Evolutionary conservation across 2,888 invertebrate species (phyloP).

Genomic region (Muscina levida): DNA sequence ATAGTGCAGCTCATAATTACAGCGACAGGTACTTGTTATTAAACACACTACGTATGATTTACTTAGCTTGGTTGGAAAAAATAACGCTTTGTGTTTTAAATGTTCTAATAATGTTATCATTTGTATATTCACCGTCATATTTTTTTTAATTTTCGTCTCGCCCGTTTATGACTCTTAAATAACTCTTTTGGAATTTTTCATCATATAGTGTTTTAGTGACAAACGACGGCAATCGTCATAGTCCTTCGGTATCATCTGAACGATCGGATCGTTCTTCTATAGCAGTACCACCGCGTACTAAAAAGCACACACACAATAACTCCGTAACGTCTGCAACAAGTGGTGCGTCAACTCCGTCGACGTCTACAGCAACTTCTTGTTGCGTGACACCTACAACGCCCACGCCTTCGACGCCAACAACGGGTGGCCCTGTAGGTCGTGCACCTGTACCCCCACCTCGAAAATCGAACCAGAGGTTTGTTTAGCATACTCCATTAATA

Average conservation of each 20-base stretch:
- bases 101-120: background rate
- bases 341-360: conserved; percentile 44
- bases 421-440: conserved; percentile 70
- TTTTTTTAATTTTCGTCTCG: conserved; percentile 25
- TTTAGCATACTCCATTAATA: conserved; percentile 51
- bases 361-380: conserved; percentile 43
- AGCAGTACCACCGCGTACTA: conserved; percentile 75
- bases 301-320: conserved; percentile 69
- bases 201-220: conserved; percentile 50
- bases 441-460: conserved; percentile 77
- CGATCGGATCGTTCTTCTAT: conserved; percentile 70
- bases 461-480: conserved; percentile 78
- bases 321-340: conserved; percentile 44
- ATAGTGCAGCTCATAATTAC: conserved; percentile 24
- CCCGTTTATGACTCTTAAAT: conserved; percentile 33
- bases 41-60: too few species aligned
- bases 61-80: too few species aligned
- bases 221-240: conserved; percentile 69
- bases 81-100: conserved; percentile 7
- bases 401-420: conserved; percentile 68
- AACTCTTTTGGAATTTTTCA: conserved; percentile 16
- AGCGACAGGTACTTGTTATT: conserved; percentile 70
- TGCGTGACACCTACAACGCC: conserved; percentile 64
- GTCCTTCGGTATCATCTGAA: conserved; percentile 76
- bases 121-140: conserved; percentile 13